Evolutionary conservation across 1,140 invertebrate genomes (phyloP).

Genomic region (Drosophila burlai): DNA sequence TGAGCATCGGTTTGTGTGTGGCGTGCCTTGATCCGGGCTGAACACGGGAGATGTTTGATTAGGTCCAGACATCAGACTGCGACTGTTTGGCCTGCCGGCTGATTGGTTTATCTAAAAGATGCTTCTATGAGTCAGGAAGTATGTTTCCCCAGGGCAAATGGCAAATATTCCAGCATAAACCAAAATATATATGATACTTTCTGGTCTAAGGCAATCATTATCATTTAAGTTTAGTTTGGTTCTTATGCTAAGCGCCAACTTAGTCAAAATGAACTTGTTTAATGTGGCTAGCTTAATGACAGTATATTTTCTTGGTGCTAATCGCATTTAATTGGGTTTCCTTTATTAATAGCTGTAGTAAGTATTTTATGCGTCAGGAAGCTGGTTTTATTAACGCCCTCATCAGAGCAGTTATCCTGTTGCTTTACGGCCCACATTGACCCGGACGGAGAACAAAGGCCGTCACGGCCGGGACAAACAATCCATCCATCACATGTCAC

Average conservation of each 20-base stretch:
- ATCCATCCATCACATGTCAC: conserved; percentile 60
- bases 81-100: not conserved
- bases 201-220: not conserved
- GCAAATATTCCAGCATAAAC: not conserved
- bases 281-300: not conserved
- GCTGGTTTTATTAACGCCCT: conserved; percentile 13
- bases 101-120: conserved; percentile 11
- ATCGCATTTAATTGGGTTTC: conserved; percentile 2
- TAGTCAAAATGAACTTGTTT: no score
- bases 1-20: not conserved
- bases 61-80: conserved; percentile 20
- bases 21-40: not conserved
- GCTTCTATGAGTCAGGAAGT: not conserved
- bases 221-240: not conserved
- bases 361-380: conserved; percentile 19
- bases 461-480: conserved; percentile 10
- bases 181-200: not conserved
- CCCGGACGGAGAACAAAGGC: conserved; percentile 40
- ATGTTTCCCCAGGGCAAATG: no score
- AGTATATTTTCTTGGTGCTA: no score
- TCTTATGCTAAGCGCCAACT: not conserved
- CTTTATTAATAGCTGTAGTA: not conserved
- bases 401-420: conserved; percentile 22
- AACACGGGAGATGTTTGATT: conserved; percentile 12
- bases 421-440: conserved; percentile 40